These are phyloP conservation scores for Chrysodeixis includens DNA, from an alignment of 2,888 invertebrate genomes.

Conservation along the genomic window DNA sequence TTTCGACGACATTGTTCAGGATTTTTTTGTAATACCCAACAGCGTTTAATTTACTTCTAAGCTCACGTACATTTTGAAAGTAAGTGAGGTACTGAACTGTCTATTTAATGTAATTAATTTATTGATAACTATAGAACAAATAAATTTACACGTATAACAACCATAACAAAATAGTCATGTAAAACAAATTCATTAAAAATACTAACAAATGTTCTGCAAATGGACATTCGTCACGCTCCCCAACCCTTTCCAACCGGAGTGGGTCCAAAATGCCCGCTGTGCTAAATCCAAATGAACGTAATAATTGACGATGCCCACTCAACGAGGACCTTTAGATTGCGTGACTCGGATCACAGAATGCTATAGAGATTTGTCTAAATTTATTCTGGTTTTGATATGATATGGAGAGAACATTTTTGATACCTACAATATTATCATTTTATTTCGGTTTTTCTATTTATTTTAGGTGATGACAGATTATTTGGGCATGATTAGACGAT, in stretches of 20 bases:
- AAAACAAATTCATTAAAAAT: conserved; percentile 72
- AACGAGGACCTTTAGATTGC: conserved; percentile 67
- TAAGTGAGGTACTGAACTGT: too few species aligned
- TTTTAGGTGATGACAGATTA: too few species aligned
- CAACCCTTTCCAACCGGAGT: conserved; percentile 76
- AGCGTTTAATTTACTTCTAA: too few species aligned
- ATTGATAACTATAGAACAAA: too few species aligned
- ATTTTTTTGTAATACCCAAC: too few species aligned
- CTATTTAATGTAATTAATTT: neutral
- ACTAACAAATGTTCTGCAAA: conserved; percentile 75
- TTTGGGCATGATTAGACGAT: too few species aligned
- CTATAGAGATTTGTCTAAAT: conserved; percentile 55
- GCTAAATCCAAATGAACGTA: conserved; percentile 88
- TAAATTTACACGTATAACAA: neutral
- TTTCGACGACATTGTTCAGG: too few species aligned
- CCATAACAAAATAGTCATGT: conserved; percentile 38
- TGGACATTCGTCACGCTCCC: conserved; percentile 78
- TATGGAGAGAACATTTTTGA: neutral
- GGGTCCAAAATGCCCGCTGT: conserved; percentile 78
- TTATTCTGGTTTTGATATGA: neutral
- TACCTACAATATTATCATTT: too few species aligned
- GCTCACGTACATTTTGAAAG: too few species aligned
- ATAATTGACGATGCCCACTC: conserved; percentile 83
- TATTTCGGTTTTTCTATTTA: neutral
- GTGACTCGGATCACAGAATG: conserved; percentile 57